Percentiles rank a stretch among this genome's conserved stretches.
These are phyloP conservation scores for Cyprinodon diabolis DNA, from an alignment of 2,797 vertebrate species.

Conservation along the genomic window DNA sequence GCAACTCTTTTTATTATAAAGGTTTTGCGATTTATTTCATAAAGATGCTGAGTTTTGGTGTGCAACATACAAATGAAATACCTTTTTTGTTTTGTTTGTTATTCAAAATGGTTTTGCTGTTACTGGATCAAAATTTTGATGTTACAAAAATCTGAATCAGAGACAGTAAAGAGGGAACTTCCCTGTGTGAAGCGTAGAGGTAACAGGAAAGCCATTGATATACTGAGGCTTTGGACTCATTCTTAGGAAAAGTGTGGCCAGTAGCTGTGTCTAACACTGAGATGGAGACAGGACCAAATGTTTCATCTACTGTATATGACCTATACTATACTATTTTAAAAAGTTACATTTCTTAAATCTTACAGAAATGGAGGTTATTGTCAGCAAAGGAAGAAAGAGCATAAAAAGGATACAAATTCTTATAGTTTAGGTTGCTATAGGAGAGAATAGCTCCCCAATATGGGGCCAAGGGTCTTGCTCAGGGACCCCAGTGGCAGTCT, in stretches of 20 bases:
- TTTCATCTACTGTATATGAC: too few relatives aligned
- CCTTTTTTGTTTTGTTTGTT: background rate
- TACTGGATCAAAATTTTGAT: constrained; percentile 41
- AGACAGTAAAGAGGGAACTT: constrained; percentile 10
- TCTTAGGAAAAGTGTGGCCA: constrained; percentile 13
- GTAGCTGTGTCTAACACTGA: too few relatives aligned
- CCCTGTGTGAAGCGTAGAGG: constrained; percentile 17
- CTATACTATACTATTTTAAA: too few relatives aligned
- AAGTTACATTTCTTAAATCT: constrained; percentile 1
- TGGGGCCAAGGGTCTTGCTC: too few relatives aligned
- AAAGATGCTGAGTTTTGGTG: background rate
- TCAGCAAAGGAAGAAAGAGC: too few relatives aligned
- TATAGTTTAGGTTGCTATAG: too few relatives aligned
- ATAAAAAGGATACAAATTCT: too few relatives aligned
- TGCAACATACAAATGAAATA: background rate
- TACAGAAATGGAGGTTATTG: background rate
- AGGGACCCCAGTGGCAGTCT: too few relatives aligned
- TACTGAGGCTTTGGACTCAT: constrained; percentile 37
- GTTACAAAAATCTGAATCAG: constrained; percentile 6
- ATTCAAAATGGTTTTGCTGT: background rate
- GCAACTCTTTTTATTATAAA: background rate
- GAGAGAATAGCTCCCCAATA: too few relatives aligned
- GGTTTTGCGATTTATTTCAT: background rate
- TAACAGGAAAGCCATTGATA: constrained; percentile 56
- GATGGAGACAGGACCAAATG: too few relatives aligned